A percentile compares a stretch with the other conserved stretches of the same genome.
Evolutionary conservation across 2,113 vertebrate species (phyloP).

Genomic region (Eclectus roratus): DNA sequence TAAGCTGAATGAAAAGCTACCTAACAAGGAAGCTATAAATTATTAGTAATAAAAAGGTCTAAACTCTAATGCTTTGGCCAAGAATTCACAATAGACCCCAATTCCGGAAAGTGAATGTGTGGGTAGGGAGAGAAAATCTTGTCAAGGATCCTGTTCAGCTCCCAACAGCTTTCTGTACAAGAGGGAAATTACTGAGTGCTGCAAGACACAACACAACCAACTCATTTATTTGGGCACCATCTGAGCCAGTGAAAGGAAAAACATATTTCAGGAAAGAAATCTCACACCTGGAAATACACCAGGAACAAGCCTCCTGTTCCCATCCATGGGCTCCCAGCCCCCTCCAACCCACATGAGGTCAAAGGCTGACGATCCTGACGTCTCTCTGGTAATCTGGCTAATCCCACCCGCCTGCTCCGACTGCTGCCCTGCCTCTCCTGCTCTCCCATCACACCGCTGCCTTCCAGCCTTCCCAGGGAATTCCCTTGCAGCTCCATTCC

Average conservation of each 20-base stretch:
- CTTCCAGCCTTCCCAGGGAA: background rate
- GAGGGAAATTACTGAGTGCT: background rate
- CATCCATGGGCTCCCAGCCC: background rate
- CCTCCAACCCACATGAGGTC: background rate
- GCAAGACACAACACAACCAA: background rate
- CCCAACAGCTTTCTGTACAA: background rate
- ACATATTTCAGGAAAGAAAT: background rate
- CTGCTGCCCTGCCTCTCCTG: background rate
- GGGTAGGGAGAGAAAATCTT: background rate
- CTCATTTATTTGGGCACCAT: background rate
- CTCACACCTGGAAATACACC: background rate
- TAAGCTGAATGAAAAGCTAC: background rate
- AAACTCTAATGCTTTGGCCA: background rate
- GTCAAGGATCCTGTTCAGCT: background rate
- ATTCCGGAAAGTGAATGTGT: background rate
- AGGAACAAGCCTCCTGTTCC: background rate
- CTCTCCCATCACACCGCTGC: background rate
- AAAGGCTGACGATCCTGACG: background rate
- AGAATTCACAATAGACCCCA: background rate
- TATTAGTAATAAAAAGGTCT: background rate
- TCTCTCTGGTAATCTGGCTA: background rate
- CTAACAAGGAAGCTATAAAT: background rate
- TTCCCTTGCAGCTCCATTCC: background rate
- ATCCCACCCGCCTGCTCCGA: background rate
- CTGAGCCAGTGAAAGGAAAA: background rate